These are phyloP conservation scores for Trematomus loennbergii DNA, from an alignment of 2,113 vertebrate genomes.

Conservation along the genomic window DNA sequence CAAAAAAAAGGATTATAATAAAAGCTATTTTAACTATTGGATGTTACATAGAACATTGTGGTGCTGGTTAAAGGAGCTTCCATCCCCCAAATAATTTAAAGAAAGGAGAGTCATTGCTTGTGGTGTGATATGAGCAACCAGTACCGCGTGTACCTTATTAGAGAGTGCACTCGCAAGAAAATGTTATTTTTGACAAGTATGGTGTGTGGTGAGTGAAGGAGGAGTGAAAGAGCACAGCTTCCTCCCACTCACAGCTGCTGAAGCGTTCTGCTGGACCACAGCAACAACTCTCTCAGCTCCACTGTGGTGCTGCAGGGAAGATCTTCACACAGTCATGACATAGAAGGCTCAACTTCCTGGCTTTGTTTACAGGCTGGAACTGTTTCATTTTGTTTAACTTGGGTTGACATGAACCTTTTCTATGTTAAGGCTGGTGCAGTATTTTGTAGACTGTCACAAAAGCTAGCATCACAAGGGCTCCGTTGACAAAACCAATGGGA, in stretches of 20 bases:
- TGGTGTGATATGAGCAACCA: slow-evolving; percentile 8
- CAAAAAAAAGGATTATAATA: too few species aligned
- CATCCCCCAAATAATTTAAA: too few species aligned
- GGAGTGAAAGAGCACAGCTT: slow-evolving; percentile 50
- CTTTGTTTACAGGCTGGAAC: slow-evolving; percentile 20
- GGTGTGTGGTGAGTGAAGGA: slow-evolving; percentile 39
- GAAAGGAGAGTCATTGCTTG: neutral
- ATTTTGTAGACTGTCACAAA: too few species aligned
- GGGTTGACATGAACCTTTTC: neutral
- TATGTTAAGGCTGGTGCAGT: too few species aligned
- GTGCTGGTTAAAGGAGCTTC: neutral
- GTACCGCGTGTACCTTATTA: neutral
- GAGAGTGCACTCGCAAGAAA: slow-evolving; percentile 21
- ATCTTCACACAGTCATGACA: slow-evolving; percentile 24
- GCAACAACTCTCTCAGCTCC: slow-evolving; percentile 1
- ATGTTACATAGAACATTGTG: neutral
- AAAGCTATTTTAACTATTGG: neutral
- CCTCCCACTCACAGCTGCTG: slow-evolving; percentile 74
- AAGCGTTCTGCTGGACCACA: slow-evolving; percentile 47
- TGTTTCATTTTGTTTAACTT: neutral
- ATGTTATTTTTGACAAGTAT: slow-evolving; percentile 58
- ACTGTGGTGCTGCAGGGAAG: slow-evolving; percentile 28
- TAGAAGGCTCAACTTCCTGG: slow-evolving; percentile 8
- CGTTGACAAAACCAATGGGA: too few species aligned
- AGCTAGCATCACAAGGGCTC: too few species aligned